Evolutionary conservation across 2,888 invertebrate species (phyloP).

Genomic region (Dasypogon diadema): DNA sequence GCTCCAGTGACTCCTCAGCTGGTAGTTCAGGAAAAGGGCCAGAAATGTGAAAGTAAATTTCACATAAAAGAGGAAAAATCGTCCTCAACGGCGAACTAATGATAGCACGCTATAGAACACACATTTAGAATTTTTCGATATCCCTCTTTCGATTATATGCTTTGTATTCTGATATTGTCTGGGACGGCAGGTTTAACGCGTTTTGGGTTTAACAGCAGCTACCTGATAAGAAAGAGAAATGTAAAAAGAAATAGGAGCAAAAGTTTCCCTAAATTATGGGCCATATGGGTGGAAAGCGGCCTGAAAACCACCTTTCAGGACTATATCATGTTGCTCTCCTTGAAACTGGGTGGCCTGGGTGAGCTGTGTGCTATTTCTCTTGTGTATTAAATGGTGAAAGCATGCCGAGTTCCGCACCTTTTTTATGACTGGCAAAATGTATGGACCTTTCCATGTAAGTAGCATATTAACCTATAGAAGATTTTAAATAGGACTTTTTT

Average conservation of each 20-base stretch:
- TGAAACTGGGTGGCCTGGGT: background rate
- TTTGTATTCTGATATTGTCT: constrained; percentile 46
- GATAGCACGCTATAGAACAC: background rate
- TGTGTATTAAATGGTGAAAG: constrained; percentile 4
- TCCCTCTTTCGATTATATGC: constrained; percentile 34
- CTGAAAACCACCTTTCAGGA: constrained; percentile 11
- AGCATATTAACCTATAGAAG: too few relatives aligned
- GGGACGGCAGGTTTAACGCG: constrained; percentile 29
- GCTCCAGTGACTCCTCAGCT: background rate
- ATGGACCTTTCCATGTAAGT: too few relatives aligned
- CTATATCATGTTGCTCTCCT: constrained; percentile 6
- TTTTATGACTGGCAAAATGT: too few relatives aligned
- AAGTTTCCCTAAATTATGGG: background rate
- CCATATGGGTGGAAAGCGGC: background rate
- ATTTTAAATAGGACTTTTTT: too few relatives aligned
- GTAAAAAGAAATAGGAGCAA: background rate
- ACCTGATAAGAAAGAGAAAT: constrained; percentile 43
- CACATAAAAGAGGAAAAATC: background rate
- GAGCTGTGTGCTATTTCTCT: background rate
- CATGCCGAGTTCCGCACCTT: background rate
- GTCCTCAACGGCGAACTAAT: constrained; percentile 10
- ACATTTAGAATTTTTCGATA: background rate
- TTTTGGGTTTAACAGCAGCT: constrained; percentile 18
- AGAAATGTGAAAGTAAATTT: constrained; percentile 22
- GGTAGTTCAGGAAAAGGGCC: background rate